phyloP scores from a whole-genome alignment of 2,888 invertebrate species.

The Drymonia ruficornis region DNA sequence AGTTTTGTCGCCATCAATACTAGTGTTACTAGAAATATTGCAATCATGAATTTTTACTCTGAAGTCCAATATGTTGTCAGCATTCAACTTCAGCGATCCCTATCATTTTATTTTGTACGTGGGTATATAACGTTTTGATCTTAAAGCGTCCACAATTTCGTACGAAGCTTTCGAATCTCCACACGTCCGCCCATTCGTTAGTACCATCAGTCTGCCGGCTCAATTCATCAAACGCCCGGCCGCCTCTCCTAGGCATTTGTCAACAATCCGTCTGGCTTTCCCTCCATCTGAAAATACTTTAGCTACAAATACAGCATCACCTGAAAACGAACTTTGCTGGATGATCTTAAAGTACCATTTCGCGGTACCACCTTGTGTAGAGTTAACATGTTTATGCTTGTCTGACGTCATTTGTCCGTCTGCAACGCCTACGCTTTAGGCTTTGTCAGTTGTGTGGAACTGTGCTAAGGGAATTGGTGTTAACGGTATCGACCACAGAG shows the following conservation, averaged over 20 bases:
- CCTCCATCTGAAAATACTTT: neutral
- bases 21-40: too few relatives aligned
- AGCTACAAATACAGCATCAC: neutral
- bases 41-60: too few relatives aligned
- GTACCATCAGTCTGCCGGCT: neutral
- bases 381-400: neutral
- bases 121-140: neutral
- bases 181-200: slow-evolving; percentile 17
- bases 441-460: neutral
- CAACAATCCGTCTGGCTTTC: slow-evolving; percentile 26
- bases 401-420: neutral
- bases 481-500: neutral
- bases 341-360: neutral
- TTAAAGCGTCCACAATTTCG: neutral
- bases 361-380: neutral
- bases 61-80: too few relatives aligned
- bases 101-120: too few relatives aligned
- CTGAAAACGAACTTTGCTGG: neutral
- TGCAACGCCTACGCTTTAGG: neutral
- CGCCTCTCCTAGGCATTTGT: slow-evolving; percentile 21
- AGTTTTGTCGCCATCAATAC: too few relatives aligned
- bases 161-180: slow-evolving; percentile 9
- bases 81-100: too few relatives aligned
- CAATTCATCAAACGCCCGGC: slow-evolving; percentile 4
- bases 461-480: neutral